Conservation (phyloP, 2,888 invertebrate species). For the Polydesmus complanatus region DNA sequence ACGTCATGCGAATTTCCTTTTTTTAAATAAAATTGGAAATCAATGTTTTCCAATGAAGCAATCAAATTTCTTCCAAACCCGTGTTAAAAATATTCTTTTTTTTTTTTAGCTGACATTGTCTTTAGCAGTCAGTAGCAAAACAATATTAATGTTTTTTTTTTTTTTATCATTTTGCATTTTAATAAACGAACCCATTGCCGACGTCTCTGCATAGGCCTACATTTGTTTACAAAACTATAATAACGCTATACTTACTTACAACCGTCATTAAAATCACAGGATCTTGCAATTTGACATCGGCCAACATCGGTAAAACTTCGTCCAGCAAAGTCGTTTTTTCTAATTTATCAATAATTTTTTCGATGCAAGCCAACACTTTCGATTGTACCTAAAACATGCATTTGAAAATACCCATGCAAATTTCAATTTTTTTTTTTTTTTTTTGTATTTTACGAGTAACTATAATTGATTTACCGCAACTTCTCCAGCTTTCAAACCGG, state of each 20-base stretch:
- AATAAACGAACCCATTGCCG: background rate
- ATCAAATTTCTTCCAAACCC: too few relatives aligned
- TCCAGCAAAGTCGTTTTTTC: constrained; percentile 79
- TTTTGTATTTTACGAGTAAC: background rate
- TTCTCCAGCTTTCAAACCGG: constrained; percentile 49
- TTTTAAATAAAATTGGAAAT: too few relatives aligned
- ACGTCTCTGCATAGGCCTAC: background rate
- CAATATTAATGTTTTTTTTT: too few relatives aligned
- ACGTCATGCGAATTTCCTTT: too few relatives aligned
- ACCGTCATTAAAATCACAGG: constrained; percentile 77
- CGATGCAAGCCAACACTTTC: constrained; percentile 38
- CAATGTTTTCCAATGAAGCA: too few relatives aligned
- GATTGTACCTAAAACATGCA: constrained; percentile 26
- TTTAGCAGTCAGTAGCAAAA: background rate
- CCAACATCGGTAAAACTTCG: constrained; percentile 75
- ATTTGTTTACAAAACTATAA: too few relatives aligned
- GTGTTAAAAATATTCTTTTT: too few relatives aligned
- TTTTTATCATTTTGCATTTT: background rate
- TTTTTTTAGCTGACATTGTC: too few relatives aligned
- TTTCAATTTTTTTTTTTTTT: too few relatives aligned
- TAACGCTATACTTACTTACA: constrained; percentile 78
- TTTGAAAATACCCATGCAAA: background rate
- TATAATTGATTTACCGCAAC: constrained; percentile 28
- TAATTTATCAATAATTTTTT: constrained; percentile 65
- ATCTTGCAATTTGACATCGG: constrained; percentile 70